Evolutionary conservation across 2,797 vertebrate genomes (phyloP).

Genomic region (Gymnothorax reevesii): DNA sequence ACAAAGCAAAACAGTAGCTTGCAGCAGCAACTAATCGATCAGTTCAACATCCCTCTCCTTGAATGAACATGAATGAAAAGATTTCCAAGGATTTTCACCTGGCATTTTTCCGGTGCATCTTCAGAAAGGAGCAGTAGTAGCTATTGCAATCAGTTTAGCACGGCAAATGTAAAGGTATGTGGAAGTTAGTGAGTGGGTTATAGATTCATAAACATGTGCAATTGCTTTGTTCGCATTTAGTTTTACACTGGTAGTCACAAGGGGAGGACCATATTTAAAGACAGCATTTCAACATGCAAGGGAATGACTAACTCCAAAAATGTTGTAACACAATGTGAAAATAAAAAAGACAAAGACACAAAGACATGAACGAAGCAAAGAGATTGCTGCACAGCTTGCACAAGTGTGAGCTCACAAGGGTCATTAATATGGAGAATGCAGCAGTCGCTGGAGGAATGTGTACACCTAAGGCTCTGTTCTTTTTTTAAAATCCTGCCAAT

Average conservation of each 20-base stretch:
- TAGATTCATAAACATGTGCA: slow-evolving; percentile 23
- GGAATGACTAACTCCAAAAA: neutral
- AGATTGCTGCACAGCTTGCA: neutral
- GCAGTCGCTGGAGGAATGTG: slow-evolving; percentile 7
- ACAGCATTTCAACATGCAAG: slow-evolving; percentile 11
- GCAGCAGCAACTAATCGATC: neutral
- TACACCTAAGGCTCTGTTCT: neutral
- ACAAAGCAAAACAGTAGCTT: neutral
- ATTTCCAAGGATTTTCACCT: slow-evolving; percentile 31
- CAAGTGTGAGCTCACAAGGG: neutral
- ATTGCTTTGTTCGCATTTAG: slow-evolving; percentile 9
- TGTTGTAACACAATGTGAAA: neutral
- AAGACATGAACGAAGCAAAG: neutral
- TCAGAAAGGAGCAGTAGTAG: slow-evolving; percentile 31
- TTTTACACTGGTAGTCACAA: neutral
- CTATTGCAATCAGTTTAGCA: slow-evolving; percentile 49
- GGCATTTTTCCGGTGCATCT: slow-evolving; percentile 23
- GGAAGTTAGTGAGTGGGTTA: slow-evolving; percentile 45
- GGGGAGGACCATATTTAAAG: slow-evolving; percentile 14
- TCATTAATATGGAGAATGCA: neutral
- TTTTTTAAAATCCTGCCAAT: neutral
- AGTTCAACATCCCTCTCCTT: neutral
- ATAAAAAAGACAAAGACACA: neutral
- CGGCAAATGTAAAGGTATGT: slow-evolving; percentile 32
- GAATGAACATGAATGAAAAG: neutral